phyloP scores from a whole-genome alignment of 2,888 invertebrate species.

The Lasioglossum lativentre region DNA sequence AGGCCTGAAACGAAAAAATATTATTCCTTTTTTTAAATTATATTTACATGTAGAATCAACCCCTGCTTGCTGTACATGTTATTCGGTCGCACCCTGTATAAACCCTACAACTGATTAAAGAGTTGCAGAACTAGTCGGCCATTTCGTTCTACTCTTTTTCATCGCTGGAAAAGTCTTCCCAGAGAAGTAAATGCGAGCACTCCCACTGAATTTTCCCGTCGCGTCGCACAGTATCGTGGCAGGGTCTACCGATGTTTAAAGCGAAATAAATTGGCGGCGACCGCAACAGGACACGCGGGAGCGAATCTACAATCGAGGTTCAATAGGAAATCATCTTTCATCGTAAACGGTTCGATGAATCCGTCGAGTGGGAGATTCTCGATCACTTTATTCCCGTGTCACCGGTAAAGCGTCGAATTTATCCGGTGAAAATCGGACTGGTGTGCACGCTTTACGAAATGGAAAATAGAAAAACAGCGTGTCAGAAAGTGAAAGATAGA shows the following conservation, averaged over 20 bases:
- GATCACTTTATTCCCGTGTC: background rate
- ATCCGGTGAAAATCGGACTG: background rate
- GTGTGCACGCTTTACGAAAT: background rate
- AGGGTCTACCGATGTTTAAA: background rate
- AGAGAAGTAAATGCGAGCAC: background rate
- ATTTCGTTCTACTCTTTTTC: background rate
- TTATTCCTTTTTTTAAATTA: no score
- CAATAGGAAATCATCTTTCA: slow-evolving; percentile 20
- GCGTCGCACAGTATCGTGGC: background rate
- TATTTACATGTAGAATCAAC: no score
- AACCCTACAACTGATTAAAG: no score
- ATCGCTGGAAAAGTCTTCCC: background rate
- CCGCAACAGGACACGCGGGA: background rate
- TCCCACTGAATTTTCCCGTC: background rate
- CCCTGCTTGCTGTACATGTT: no score
- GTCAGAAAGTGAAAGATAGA: background rate
- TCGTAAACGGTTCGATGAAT: slow-evolving; percentile 6
- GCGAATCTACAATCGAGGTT: slow-evolving; percentile 1
- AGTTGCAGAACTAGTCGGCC: background rate
- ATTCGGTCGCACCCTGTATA: no score
- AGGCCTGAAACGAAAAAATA: no score
- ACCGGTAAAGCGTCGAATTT: background rate
- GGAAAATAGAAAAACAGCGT: background rate
- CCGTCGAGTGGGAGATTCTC: slow-evolving; percentile 10
- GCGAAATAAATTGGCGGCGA: background rate